Evolutionary conservation across 2,113 vertebrate genomes (phyloP).

Genomic region (Arothron firmamentum): DNA sequence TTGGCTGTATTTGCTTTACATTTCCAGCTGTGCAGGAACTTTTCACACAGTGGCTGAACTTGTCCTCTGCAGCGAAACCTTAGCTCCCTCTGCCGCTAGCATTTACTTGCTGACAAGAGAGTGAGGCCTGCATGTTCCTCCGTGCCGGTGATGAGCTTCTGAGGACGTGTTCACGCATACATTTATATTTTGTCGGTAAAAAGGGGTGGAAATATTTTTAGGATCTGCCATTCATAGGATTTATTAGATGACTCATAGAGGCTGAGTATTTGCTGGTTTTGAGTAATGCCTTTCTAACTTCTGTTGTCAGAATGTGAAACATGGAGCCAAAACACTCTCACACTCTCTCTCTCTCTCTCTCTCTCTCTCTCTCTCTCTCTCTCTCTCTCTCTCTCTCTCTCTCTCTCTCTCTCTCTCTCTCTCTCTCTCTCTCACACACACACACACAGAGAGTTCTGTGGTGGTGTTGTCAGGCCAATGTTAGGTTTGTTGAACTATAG

Average conservation of each 20-base stretch:
- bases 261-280: constrained; percentile 26
- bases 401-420: too few relatives aligned
- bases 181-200: constrained; percentile 44
- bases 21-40: constrained; percentile 5
- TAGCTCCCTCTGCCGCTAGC: constrained; percentile 26
- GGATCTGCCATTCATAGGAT: constrained; percentile 38
- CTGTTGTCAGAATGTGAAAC: constrained; percentile 36
- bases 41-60: constrained; percentile 21
- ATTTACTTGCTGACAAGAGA: constrained; percentile 28
- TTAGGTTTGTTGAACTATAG: too few relatives aligned
- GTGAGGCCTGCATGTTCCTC: constrained; percentile 10
- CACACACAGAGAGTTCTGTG: too few relatives aligned
- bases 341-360: too few relatives aligned
- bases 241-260: constrained; percentile 28
- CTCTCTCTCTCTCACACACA: too few relatives aligned
- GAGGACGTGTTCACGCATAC: constrained; percentile 14
- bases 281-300: constrained; percentile 18
- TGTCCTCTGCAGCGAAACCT: constrained; percentile 15
- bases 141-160: constrained; percentile 33
- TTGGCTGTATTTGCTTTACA: not conserved
- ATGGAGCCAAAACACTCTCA: constrained; percentile 24
- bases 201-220: constrained; percentile 18
- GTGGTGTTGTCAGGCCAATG: too few relatives aligned
- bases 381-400: too few relatives aligned
- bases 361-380: too few relatives aligned